A percentile compares a stretch with the other conserved stretches of the same genome.
phyloP scores from a whole-genome alignment of 1,140 invertebrate genomes.

The Zaprionus nigranus region DNA sequence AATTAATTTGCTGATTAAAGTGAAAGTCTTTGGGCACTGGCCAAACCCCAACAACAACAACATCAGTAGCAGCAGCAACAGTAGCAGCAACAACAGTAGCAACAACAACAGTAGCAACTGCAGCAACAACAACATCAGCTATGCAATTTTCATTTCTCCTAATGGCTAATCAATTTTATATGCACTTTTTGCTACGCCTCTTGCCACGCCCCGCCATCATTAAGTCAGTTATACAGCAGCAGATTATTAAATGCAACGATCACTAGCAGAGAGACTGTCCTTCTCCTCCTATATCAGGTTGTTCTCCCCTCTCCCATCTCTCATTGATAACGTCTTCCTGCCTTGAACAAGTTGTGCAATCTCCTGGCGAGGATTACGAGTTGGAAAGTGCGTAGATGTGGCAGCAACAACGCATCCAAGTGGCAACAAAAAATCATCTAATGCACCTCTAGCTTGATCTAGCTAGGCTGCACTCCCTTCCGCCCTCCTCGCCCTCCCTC shows the following conservation, averaged over 20 bases:
- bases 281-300: background rate
- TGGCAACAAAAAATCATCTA: constrained; percentile 3
- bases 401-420: constrained; percentile 3
- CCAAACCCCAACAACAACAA: background rate
- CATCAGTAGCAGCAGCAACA: background rate
- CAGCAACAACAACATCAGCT: background rate
- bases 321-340: constrained; percentile 24
- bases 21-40: constrained; percentile 51
- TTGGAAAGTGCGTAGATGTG: constrained; percentile 34
- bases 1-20: constrained; percentile 58
- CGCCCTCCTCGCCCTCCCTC: background rate
- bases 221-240: constrained; percentile 1
- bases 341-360: constrained; percentile 28
- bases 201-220: constrained; percentile 23
- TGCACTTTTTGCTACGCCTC: constrained; percentile 4
- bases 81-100: background rate
- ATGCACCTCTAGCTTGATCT: background rate
- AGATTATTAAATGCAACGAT: constrained; percentile 54
- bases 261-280: background rate
- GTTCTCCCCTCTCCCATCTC: background rate
- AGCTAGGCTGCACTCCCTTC: background rate
- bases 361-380: constrained; percentile 19
- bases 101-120: background rate
- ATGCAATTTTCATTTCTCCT: constrained; percentile 39
- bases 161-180: constrained; percentile 73